Evolutionary conservation across 2,888 invertebrate genomes (phyloP).

Genomic region (Matsumyia berberina): DNA sequence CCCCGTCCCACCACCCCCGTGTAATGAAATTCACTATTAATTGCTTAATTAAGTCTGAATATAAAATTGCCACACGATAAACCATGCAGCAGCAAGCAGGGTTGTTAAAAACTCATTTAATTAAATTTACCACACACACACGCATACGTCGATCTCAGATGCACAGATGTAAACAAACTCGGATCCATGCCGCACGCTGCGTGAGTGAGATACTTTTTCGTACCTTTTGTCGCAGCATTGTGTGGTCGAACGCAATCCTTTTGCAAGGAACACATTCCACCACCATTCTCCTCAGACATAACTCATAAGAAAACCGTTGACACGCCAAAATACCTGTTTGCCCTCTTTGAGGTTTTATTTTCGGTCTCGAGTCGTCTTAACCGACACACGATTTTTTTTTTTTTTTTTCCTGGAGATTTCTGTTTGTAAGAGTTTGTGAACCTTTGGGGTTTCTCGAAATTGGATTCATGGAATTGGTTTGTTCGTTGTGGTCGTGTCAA

Average conservation of each 20-base stretch:
- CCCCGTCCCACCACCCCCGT: background rate
- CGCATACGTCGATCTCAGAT: conserved; percentile 21
- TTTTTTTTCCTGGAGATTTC: conserved; percentile 18
- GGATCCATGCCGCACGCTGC: conserved; percentile 42
- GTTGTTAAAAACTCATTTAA: conserved; percentile 49
- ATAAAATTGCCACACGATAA: conserved; percentile 64
- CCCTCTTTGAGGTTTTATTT: conserved; percentile 7
- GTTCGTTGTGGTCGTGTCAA: conserved; percentile 32
- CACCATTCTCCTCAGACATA: conserved; percentile 2
- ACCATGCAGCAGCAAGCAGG: background rate
- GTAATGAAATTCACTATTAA: conserved; percentile 60
- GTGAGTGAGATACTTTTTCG: background rate
- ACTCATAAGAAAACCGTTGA: conserved; percentile 39
- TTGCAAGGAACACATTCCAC: background rate
- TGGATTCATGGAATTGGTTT: conserved; percentile 5
- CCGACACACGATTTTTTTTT: conserved; percentile 8
- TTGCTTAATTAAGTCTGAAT: conserved; percentile 62
- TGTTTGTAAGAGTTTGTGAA: conserved; percentile 51
- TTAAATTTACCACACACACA: conserved; percentile 53
- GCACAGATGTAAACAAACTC: conserved; percentile 53
- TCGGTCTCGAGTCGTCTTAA: conserved; percentile 14
- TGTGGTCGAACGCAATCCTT: conserved; percentile 45
- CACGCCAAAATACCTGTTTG: conserved; percentile 52
- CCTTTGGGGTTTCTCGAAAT: conserved; percentile 64
- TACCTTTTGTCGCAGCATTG: conserved; percentile 16